These are phyloP conservation scores for Notospermus geniculatus DNA, from an alignment of 1,140 invertebrate species.

Conservation along the genomic window DNA sequence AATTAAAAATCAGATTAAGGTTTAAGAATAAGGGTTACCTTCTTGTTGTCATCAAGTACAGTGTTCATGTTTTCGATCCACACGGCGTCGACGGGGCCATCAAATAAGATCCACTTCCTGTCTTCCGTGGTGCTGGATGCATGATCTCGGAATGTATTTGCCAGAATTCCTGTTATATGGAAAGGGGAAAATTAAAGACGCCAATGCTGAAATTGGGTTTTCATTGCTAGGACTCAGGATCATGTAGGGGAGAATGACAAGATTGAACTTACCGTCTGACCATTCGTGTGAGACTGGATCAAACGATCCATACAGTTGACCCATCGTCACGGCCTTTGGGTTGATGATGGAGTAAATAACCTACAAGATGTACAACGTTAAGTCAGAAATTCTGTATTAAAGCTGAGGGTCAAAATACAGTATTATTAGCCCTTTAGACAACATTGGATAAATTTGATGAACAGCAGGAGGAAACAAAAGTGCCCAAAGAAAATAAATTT, in stretches of 20 bases:
- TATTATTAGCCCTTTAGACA: too few species aligned
- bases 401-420: too few species aligned
- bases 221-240: too few species aligned
- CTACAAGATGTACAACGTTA: too few species aligned
- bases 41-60: conserved; percentile 57
- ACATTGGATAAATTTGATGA: too few species aligned
- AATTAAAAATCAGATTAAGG: too few species aligned
- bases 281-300: conserved; percentile 57
- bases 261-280: conserved; percentile 56
- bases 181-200: conserved; percentile 15
- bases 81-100: conserved; percentile 56
- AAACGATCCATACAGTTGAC: conserved; percentile 56
- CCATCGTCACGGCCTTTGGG: conserved; percentile 57
- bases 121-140: conserved; percentile 42
- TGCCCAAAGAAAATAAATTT: background rate
- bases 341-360: conserved; percentile 52
- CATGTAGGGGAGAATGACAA: too few species aligned
- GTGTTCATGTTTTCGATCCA: conserved; percentile 60
- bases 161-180: conserved; percentile 60
- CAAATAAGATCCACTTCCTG: conserved; percentile 60
- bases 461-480: too few species aligned
- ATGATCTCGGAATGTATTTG: conserved; percentile 56
- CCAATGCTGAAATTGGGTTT: background rate
- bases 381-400: too few species aligned
- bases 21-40: too few species aligned